Evolutionary conservation across 2,113 vertebrate genomes (phyloP), one percentile per base, ranked within the genome.

Genomic region (Neogale vison): DNA sequence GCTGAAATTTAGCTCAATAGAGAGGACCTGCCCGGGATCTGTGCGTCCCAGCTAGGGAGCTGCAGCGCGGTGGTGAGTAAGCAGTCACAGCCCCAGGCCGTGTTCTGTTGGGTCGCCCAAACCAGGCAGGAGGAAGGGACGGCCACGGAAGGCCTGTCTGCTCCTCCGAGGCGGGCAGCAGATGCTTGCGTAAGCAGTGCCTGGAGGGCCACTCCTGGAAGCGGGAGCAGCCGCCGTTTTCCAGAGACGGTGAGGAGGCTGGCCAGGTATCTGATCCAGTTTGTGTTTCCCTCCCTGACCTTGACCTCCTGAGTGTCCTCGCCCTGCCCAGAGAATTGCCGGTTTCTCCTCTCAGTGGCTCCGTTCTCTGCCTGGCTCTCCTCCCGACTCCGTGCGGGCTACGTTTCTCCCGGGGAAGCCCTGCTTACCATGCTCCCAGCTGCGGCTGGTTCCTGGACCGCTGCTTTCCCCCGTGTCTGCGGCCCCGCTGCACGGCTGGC

Each of bases 41-140:
- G 2, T 4, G 20, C 9, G 4, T n/a, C 65, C 57, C 29, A 8
- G 29, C 83, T 36, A 5, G 3, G 71, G 47, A 57, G 8, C 77
- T 39, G 59, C 8, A 47, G 31, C 11, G 4, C 14, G 0, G 0
- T 9, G 10, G 10, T 14, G 15, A 14, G 3, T 34, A 13, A 42
- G 47, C 90, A 71, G 52, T 63, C 87, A 45, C 2, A 0, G 20
- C 65, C 26, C 45, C 29, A 4, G 50, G 47, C 10, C 81, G 42
- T 31, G 0, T 67, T 65, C 65, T 9, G 6, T n/a, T 4, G 63
- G 88, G 47, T 65, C n/a, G 21, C 63, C 92, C 34, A 31, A 90
- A 76, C 67, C 39, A 90, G 12, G 6, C 31, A 36, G 95, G 90
- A 92, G 36, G 61, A 31, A 8, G 12, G 18, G 34, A 29, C 52